Evolutionary conservation across 2,888 invertebrate species (phyloP).

Genomic region (Parnassius mnemosyne): DNA sequence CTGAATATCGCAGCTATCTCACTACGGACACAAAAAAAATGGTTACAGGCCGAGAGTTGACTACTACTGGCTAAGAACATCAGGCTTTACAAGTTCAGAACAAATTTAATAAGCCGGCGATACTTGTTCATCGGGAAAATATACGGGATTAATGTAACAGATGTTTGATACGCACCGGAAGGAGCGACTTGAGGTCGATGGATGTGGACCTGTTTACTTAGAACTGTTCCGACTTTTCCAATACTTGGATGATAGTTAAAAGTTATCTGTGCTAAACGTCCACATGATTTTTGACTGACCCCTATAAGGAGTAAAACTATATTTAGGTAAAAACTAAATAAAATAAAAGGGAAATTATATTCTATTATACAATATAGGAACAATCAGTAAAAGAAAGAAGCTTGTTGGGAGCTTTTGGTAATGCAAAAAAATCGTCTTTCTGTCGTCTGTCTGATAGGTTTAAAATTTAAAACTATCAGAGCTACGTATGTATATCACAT

Average conservation of each 20-base stretch:
- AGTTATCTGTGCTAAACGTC: conserved; percentile 28
- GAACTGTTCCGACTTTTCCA: conserved; percentile 51
- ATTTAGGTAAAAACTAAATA: no score
- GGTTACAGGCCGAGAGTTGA: conserved; percentile 38
- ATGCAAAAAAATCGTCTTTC: no score
- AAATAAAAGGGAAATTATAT: no score
- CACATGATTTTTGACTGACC: conserved; percentile 26
- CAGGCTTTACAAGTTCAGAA: conserved; percentile 60
- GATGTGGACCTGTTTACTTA: conserved; percentile 29
- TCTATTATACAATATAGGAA: no score
- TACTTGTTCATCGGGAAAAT: conserved; percentile 45
- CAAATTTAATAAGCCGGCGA: conserved; percentile 49
- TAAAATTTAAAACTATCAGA: no score
- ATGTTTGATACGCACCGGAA: conserved; percentile 47
- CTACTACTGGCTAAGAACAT: conserved; percentile 30
- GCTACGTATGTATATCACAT: no score
- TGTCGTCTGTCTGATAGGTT: no score
- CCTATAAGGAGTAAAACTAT: background rate
- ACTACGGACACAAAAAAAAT: background rate
- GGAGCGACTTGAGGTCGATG: conserved; percentile 34
- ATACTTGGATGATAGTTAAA: conserved; percentile 29
- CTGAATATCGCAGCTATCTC: background rate
- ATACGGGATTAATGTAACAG: conserved; percentile 47
- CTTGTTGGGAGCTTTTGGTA: no score
- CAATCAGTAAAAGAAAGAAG: no score